Conservation (phyloP, 2,113 vertebrate genomes). For the Alouatta palliata region DNA sequence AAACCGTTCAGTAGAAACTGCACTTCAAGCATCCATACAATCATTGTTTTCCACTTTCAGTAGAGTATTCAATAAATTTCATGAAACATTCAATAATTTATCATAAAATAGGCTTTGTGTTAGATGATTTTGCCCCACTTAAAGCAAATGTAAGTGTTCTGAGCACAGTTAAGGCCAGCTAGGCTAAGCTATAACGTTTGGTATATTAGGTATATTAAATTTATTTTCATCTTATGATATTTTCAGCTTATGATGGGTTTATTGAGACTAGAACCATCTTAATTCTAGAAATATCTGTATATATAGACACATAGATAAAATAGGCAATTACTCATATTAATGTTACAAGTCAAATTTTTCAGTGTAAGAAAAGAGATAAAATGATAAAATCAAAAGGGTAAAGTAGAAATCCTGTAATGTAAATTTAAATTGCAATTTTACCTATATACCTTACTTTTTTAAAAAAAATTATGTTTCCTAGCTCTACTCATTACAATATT, state of each 20-base stretch:
- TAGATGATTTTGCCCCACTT: background rate
- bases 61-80: background rate
- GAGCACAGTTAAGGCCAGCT: background rate
- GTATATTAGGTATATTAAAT: background rate
- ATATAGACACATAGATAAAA: background rate
- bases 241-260: background rate
- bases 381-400: background rate
- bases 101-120: background rate
- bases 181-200: background rate
- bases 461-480: background rate
- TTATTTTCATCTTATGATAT: background rate
- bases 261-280: background rate
- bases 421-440: background rate
- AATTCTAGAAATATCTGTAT: background rate
- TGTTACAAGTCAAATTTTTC: background rate
- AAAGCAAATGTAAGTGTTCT: background rate
- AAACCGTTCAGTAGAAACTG: background rate
- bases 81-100: background rate
- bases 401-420: background rate
- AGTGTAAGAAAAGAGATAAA: background rate
- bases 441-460: background rate
- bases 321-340: background rate
- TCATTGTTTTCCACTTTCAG: background rate
- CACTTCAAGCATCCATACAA: background rate
- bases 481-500: background rate